phyloP scores from a whole-genome alignment of 2,888 invertebrate genomes.

The Penaeus monodon region DNA sequence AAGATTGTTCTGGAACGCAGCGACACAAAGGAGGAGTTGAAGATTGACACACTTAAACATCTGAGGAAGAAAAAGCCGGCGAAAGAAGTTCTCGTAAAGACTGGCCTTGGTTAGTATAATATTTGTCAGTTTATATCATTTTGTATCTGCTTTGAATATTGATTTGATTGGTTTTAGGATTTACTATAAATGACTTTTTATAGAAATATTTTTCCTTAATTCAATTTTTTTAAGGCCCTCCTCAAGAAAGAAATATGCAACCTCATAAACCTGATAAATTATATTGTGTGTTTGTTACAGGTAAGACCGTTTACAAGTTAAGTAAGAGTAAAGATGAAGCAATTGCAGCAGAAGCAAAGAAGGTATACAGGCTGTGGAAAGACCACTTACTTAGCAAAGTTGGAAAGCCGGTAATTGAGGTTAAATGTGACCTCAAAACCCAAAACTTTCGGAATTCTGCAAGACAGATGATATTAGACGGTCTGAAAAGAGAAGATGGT shows the following conservation, averaged over 20 bases:
- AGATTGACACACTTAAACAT: constrained; percentile 46
- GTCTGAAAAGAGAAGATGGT: constrained; percentile 18
- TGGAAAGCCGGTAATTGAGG: constrained; percentile 52
- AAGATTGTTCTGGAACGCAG: constrained; percentile 37
- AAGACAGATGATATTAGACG: constrained; percentile 44
- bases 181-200: no score
- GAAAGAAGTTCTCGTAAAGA: constrained; percentile 48
- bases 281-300: constrained; percentile 20
- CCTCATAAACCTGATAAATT: neutral
- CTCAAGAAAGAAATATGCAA: neutral
- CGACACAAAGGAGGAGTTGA: constrained; percentile 32
- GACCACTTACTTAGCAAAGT: constrained; percentile 35
- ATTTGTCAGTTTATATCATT: neutral
- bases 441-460: constrained; percentile 48
- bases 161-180: no score
- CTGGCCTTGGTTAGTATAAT: constrained; percentile 41
- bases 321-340: constrained; percentile 35
- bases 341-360: constrained; percentile 48
- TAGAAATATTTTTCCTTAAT: no score
- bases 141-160: neutral
- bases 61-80: constrained; percentile 43
- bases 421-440: constrained; percentile 50
- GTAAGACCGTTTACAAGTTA: constrained; percentile 49
- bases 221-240: neutral
- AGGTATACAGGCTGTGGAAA: constrained; percentile 48